Conservation (phyloP, 2,797 vertebrate species). For the Macropus fuliginosus region DNA sequence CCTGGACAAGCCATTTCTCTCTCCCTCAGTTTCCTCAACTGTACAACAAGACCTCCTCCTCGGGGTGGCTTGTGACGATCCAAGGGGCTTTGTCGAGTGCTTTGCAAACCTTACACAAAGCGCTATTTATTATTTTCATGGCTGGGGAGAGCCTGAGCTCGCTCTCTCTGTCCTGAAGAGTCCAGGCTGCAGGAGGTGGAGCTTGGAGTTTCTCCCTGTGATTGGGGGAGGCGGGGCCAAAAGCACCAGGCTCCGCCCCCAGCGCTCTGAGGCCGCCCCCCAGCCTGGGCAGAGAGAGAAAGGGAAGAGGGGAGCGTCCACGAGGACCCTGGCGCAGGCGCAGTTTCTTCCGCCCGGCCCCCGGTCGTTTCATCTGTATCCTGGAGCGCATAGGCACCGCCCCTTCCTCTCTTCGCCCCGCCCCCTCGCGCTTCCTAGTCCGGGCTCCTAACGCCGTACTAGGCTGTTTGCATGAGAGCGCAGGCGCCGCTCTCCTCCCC, state of each 20-base stretch:
- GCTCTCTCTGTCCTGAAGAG: background rate
- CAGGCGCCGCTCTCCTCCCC: background rate
- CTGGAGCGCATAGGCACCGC: background rate
- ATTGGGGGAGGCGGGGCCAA: background rate
- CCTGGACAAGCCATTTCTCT: slow-evolving; percentile 3
- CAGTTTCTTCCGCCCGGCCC: background rate
- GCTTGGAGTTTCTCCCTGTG: background rate
- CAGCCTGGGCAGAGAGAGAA: background rate
- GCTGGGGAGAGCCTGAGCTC: background rate
- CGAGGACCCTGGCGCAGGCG: background rate
- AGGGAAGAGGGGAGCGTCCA: background rate
- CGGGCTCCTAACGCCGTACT: background rate
- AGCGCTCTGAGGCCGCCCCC: background rate
- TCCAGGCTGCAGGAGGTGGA: background rate
- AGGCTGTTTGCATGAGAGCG: background rate
- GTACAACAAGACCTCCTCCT: slow-evolving; percentile 48
- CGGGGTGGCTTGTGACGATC: background rate
- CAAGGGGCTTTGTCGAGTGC: too few species aligned
- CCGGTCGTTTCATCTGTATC: background rate
- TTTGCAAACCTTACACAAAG: background rate
- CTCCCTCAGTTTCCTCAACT: slow-evolving; percentile 68
- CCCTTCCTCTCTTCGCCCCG: background rate
- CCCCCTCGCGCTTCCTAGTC: background rate
- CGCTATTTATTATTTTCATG: background rate
- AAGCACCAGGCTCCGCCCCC: background rate